phyloP scores from a whole-genome alignment of 2,797 vertebrate species.

The Sylvilagus floridanus region DNA sequence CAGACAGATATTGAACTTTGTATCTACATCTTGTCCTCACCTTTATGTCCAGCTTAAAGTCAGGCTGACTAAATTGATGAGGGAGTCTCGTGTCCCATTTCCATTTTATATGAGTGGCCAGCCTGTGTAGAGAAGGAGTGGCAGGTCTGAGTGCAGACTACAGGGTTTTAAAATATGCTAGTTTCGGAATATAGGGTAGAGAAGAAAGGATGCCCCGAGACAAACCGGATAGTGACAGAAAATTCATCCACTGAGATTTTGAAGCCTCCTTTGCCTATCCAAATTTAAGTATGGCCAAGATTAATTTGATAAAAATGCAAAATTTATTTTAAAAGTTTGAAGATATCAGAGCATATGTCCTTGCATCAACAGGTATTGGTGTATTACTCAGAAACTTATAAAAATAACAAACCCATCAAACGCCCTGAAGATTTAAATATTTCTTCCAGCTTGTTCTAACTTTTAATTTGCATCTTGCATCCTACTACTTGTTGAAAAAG shows the following conservation, averaged over 20 bases:
- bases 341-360: not conserved
- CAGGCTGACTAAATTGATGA: constrained; percentile 26
- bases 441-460: not conserved
- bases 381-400: not conserved
- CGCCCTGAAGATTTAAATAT: not conserved
- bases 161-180: constrained; percentile 2
- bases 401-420: not conserved
- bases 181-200: not conserved
- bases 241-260: not conserved
- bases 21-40: constrained; percentile 41
- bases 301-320: constrained; percentile 34
- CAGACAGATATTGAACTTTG: constrained; percentile 63
- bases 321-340: constrained; percentile 42
- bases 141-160: not conserved
- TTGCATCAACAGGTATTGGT: not conserved
- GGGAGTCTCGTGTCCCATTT: not conserved
- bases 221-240: not conserved
- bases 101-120: not conserved
- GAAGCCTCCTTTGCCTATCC: not conserved
- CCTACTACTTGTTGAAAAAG: constrained; percentile 19
- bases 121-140: not conserved
- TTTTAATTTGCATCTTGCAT: not conserved
- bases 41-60: constrained; percentile 60
- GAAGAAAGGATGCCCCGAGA: not conserved
- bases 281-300: not conserved